Base-by-base conservation (phyloP, 2,113 vertebrate genomes). In the Periophthalmus modestus region DNA sequence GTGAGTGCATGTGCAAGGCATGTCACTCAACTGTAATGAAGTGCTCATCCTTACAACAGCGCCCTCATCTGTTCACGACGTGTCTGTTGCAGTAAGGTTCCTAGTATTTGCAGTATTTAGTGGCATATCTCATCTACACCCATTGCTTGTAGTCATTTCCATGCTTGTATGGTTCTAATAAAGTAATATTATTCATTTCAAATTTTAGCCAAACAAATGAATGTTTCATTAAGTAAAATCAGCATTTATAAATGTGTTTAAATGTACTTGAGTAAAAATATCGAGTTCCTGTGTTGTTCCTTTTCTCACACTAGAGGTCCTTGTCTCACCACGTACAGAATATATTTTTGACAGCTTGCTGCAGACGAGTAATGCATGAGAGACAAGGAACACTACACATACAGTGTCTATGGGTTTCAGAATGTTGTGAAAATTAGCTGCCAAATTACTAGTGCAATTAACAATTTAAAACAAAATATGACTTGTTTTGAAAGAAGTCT, bases 301-400 rank as follows among this genome's bases (percentile, higher is more conserved):
- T 59, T 75, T 71, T 78, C 70, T 68, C 59, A 69, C 90, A 91
- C 62, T 73, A 87, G 85, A 82, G 81, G 86, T 80, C 80, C 48
- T 81, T 75, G 18, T 71, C 57, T 59, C 23, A 28, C 23, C 57
- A 28, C 23, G 68, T 58, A 82, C 54, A 68, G 21, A 73, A 48
- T 50, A 69, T 69, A 15, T 36, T 69, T 43, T 73, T 75, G 28
- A 55, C 52, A 10, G 12, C 33, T 62, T 28, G 68, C 52, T 15
- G 18, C 63, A 62, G 36, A 16, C 58, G 36, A 4, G 50, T 33
- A 71, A 68, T 58, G 23, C 21, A 46, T 70, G 63, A 72, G 16
- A 52, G 15, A 15, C 48, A 2, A 48, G 36, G 48, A 14, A 57
- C 11, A n/a, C 21, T 43, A 13, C 33, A 74, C 55, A 36, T 28